phyloP scores from a whole-genome alignment of 2,113 vertebrate species.

The Myxocyprinus asiaticus region DNA sequence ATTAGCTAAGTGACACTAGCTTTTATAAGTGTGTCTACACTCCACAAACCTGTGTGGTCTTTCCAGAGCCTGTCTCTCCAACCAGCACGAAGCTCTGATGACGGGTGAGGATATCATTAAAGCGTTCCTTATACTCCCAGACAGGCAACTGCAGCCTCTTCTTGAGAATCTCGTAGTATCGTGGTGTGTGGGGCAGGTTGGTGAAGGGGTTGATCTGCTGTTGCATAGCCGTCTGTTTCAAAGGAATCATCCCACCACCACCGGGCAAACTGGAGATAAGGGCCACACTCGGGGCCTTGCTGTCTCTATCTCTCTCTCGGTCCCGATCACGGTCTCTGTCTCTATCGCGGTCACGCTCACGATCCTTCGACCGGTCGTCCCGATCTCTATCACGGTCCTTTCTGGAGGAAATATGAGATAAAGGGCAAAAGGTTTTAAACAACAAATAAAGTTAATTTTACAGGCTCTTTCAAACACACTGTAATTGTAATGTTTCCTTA shows the following conservation, averaged over 20 bases:
- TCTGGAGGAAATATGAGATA: constrained; percentile 60
- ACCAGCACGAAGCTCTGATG: constrained; percentile 94
- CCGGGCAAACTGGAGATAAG: constrained; percentile 70
- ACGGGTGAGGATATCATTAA: constrained; percentile 86
- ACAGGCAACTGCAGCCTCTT: constrained; percentile 93
- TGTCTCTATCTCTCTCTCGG: constrained; percentile 84
- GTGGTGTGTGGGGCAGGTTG: constrained; percentile 91
- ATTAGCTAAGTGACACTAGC: too few species aligned
- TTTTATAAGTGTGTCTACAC: too few species aligned
- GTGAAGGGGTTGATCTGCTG: constrained; percentile 96
- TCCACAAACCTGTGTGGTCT: constrained; percentile 90
- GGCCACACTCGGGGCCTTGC: constrained; percentile 66
- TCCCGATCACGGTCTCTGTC: constrained; percentile 91
- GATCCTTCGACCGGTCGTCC: constrained; percentile 59
- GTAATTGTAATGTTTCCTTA: too few species aligned
- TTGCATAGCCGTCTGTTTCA: constrained; percentile 81
- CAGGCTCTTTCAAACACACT: too few species aligned
- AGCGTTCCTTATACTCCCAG: constrained; percentile 94
- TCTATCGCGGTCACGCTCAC: constrained; percentile 76
- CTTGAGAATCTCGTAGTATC: constrained; percentile 93
- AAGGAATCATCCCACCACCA: constrained; percentile 68
- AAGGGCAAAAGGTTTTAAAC: too few species aligned
- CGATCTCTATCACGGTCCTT: constrained; percentile 85
- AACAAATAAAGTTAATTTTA: neutral
- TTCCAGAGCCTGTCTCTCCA: constrained; percentile 94